Evolutionary conservation across 1,140 invertebrate genomes (phyloP).

Genomic region (Eupeodes corollae): DNA sequence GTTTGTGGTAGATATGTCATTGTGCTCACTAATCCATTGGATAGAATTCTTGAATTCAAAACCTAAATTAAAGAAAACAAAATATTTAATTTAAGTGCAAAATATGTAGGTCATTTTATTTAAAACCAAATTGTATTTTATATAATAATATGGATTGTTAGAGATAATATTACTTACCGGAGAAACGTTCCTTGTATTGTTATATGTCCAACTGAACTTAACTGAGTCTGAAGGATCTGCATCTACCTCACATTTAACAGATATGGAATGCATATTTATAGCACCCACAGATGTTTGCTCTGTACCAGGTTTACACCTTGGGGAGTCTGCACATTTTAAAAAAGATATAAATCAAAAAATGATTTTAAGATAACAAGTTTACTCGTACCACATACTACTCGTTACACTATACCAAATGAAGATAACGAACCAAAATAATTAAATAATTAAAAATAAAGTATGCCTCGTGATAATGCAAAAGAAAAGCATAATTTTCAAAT

Average conservation of each 20-base stretch:
- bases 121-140: constrained; percentile 1
- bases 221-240: constrained; percentile 66
- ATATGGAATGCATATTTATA: constrained; percentile 47
- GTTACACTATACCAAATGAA: too few relatives aligned
- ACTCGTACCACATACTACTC: too few relatives aligned
- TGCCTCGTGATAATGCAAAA: too few relatives aligned
- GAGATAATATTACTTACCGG: constrained; percentile 40
- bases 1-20: constrained; percentile 50
- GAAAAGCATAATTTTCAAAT: too few relatives aligned
- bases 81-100: constrained; percentile 7
- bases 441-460: too few relatives aligned
- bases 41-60: constrained; percentile 44
- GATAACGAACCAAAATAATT: too few relatives aligned
- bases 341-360: not conserved
- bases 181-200: constrained; percentile 58
- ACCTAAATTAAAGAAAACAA: constrained; percentile 34
- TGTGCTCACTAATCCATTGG: constrained; percentile 54
- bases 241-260: constrained; percentile 67
- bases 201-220: constrained; percentile 69
- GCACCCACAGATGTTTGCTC: constrained; percentile 47
- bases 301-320: constrained; percentile 47
- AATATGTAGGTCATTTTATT: constrained; percentile 17
- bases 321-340: constrained; percentile 44
- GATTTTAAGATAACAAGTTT: too few relatives aligned
- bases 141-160: not conserved